phyloP scores from a whole-genome alignment of 2,797 vertebrate species.

The Holocentrus rufus region DNA sequence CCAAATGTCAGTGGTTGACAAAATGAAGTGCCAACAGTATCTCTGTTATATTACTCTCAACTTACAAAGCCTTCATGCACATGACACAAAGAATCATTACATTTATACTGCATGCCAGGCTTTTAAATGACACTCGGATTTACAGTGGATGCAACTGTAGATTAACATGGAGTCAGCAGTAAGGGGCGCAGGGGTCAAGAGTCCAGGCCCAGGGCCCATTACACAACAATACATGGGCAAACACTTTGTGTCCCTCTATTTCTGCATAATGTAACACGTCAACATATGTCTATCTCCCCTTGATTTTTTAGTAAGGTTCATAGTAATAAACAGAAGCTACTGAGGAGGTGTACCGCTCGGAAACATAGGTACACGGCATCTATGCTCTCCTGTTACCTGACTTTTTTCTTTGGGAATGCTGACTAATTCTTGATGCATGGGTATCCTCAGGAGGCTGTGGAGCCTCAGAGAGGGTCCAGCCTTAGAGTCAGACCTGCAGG shows the following conservation, averaged over 20 bases:
- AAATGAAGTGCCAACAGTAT: conserved; percentile 24
- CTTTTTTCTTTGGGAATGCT: conserved; percentile 89
- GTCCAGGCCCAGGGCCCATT: too few species aligned
- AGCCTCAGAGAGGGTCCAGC: conserved; percentile 60
- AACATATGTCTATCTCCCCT: conserved; percentile 88
- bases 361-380: conserved; percentile 95
- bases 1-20: conserved; percentile 63
- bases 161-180: too few species aligned
- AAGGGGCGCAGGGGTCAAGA: too few species aligned
- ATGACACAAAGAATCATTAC: background rate
- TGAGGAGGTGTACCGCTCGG: conserved; percentile 92
- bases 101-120: conserved; percentile 13
- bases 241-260: conserved; percentile 60
- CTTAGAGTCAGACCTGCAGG: conserved; percentile 42
- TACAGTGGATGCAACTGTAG: background rate
- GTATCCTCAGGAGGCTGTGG: conserved; percentile 69
- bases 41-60: conserved; percentile 10
- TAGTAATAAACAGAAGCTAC: conserved; percentile 98
- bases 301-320: conserved; percentile 92
- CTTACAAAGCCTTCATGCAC: background rate
- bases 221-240: background rate
- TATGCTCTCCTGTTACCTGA: conserved; percentile 84
- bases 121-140: background rate
- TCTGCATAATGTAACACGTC: conserved; percentile 79
- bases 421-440: conserved; percentile 94